Percentiles rank a stretch among this genome's conserved stretches.
These are phyloP conservation scores for Lutjanus erythropterus DNA, from an alignment of 2,113 vertebrate genomes.

Conservation along the genomic window DNA sequence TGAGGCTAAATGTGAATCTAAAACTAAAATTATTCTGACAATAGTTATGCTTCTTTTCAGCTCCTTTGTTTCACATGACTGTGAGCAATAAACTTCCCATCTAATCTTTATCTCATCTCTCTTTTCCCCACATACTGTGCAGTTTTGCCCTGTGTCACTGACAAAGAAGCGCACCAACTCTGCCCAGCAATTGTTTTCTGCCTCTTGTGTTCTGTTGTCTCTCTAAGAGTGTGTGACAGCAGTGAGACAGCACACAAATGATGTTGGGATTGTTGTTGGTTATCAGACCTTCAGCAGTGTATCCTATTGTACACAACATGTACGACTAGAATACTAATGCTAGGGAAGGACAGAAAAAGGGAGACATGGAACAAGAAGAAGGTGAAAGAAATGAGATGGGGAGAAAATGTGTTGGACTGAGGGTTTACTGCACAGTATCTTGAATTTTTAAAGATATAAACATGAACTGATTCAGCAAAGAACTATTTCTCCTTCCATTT, in stretches of 20 bases:
- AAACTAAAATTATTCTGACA: slow-evolving; percentile 44
- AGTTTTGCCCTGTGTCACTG: slow-evolving; percentile 55
- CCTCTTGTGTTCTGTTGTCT: slow-evolving; percentile 50
- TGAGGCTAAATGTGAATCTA: slow-evolving; percentile 42
- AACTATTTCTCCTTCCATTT: neutral
- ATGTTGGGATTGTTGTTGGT: slow-evolving; percentile 67
- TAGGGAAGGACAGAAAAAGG: slow-evolving; percentile 29
- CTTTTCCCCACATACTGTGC: neutral
- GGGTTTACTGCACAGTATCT: neutral
- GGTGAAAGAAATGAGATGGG: neutral
- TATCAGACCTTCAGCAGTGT: slow-evolving; percentile 71
- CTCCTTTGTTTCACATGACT: slow-evolving; percentile 51
- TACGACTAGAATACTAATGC: slow-evolving; percentile 66
- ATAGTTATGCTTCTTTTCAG: slow-evolving; percentile 27
- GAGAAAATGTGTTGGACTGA: slow-evolving; percentile 21
- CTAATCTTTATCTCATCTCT: slow-evolving; percentile 48
- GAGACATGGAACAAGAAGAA: neutral
- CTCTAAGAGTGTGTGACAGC: slow-evolving; percentile 62
- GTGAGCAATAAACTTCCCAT: slow-evolving; percentile 54
- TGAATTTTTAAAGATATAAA: neutral
- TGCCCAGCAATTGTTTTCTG: slow-evolving; percentile 60
- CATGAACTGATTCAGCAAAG: neutral
- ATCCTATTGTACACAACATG: slow-evolving; percentile 59
- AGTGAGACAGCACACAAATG: slow-evolving; percentile 66
- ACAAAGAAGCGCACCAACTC: slow-evolving; percentile 49